Evolutionary conservation across 2,888 invertebrate genomes (phyloP).

Genomic region (Cotesia congregata): DNA sequence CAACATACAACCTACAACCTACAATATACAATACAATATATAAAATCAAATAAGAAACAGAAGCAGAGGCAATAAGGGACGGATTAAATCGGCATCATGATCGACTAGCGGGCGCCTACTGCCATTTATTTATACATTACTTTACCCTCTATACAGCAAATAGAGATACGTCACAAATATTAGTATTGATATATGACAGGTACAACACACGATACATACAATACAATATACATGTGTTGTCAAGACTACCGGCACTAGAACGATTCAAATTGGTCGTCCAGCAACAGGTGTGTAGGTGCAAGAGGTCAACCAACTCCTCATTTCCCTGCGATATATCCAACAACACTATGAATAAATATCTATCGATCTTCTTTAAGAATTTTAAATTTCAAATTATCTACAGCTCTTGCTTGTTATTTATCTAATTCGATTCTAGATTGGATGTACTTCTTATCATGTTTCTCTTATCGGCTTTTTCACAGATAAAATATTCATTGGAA

Average conservation of each 20-base stretch:
- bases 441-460: too few relatives aligned
- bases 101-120: neutral
- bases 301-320: conserved; percentile 5
- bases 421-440: too few relatives aligned
- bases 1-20: neutral
- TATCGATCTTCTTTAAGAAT: neutral
- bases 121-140: neutral
- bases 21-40: neutral
- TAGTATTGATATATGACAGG: too few relatives aligned
- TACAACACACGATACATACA: too few relatives aligned
- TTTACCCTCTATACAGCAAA: too few relatives aligned
- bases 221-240: too few relatives aligned
- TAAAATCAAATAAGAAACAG: neutral
- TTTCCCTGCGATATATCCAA: neutral
- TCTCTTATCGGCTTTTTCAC: too few relatives aligned
- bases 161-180: too few relatives aligned
- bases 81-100: neutral
- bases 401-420: too few relatives aligned
- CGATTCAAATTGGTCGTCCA: neutral
- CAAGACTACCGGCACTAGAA: neutral
- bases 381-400: neutral
- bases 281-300: conserved; percentile 11
- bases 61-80: neutral
- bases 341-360: neutral
- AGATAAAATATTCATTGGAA: too few relatives aligned